A percentile compares a stretch with the other conserved stretches of the same genome.
Conservation (phyloP, 2,888 invertebrate genomes). For the Mimumesa dahlbomi region DNA sequence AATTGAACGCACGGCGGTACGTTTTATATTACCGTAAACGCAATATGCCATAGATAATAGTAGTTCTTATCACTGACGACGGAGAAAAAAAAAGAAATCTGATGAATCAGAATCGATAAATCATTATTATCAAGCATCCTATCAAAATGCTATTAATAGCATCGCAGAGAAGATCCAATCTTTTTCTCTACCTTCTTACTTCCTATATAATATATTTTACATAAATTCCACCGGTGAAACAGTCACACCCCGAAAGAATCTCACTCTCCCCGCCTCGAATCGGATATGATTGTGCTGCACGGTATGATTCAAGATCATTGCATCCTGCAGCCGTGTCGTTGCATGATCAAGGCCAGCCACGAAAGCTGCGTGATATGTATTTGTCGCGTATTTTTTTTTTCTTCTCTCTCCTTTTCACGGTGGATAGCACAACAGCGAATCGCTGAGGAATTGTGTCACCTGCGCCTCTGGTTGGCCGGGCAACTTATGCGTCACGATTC, state of each 20-base stretch:
- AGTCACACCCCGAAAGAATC: too few relatives aligned
- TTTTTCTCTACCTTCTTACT: too few relatives aligned
- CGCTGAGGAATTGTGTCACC: constrained; percentile 54
- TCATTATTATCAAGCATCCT: constrained; percentile 11
- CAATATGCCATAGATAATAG: neutral
- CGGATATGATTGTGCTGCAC: too few relatives aligned
- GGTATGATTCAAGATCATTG: too few relatives aligned
- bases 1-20: neutral
- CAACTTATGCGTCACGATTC: constrained; percentile 58
- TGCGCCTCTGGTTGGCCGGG: constrained; percentile 26
- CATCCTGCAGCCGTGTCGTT: neutral
- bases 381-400: too few relatives aligned
- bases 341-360: neutral
- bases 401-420: neutral
- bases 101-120: constrained; percentile 25
- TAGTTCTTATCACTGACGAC: constrained; percentile 1
- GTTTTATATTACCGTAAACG: neutral
- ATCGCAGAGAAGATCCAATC: neutral
- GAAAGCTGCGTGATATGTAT: constrained; percentile 3
- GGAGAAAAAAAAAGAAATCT: constrained; percentile 1
- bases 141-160: too few relatives aligned
- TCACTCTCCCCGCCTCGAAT: too few relatives aligned
- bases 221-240: too few relatives aligned
- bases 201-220: too few relatives aligned
- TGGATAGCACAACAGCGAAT: constrained; percentile 22